These are phyloP conservation scores for Thecophora atra DNA, from an alignment of 2,888 invertebrate genomes.

Conservation along the genomic window DNA sequence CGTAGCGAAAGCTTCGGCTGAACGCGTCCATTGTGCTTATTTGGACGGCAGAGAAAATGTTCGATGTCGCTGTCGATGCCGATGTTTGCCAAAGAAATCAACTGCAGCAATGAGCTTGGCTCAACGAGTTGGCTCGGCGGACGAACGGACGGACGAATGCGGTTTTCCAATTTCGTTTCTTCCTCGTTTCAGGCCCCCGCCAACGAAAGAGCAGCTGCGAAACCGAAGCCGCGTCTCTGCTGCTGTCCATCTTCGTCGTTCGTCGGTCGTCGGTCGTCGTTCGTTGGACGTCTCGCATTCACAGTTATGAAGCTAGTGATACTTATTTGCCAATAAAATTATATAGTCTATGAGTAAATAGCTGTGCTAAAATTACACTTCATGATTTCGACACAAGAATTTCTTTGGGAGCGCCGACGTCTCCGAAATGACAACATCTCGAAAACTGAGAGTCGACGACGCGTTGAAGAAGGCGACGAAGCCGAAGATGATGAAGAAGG, in stretches of 20 bases:
- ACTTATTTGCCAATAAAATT: conserved; percentile 26
- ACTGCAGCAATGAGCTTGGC: conserved; percentile 16
- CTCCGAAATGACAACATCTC: not conserved
- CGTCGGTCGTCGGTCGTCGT: no score
- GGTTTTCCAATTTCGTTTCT: not conserved
- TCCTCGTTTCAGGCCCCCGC: not conserved
- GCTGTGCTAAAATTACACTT: conserved; percentile 15
- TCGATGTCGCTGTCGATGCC: not conserved
- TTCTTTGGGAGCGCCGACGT: not conserved
- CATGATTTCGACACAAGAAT: not conserved
- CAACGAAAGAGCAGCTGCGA: no score
- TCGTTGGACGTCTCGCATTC: no score
- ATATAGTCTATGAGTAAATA: conserved; percentile 17
- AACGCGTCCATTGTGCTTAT: not conserved
- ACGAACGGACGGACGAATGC: not conserved
- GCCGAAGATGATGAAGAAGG: no score
- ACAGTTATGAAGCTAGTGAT: no score
- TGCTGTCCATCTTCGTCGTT: no score
- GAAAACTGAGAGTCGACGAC: no score
- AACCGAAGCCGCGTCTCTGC: no score
- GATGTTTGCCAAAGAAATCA: conserved; percentile 28
- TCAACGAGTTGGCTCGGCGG: not conserved
- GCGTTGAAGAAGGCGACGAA: no score
- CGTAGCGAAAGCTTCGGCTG: not conserved
- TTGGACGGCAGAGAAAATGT: conserved; percentile 9